phyloP scores from a whole-genome alignment of 1,140 invertebrate genomes.

The Cyrtorhinus lividipennis region DNA sequence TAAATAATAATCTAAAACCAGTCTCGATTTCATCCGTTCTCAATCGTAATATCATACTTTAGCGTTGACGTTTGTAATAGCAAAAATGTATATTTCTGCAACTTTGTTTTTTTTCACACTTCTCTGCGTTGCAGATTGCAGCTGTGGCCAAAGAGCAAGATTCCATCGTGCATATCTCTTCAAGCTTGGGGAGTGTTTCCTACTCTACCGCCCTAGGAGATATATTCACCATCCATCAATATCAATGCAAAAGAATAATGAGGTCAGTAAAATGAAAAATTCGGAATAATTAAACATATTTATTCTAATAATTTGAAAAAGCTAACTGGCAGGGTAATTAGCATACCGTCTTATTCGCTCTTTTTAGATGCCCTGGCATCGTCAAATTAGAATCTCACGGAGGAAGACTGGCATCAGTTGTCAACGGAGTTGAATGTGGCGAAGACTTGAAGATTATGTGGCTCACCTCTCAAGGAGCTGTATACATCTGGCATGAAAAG shows the following conservation, averaged over 20 bases:
- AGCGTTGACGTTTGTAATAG: too few relatives aligned
- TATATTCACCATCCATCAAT: slow-evolving; percentile 54
- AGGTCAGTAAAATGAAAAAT: too few relatives aligned
- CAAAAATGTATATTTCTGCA: too few relatives aligned
- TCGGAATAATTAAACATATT: too few relatives aligned
- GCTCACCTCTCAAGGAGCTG: slow-evolving; percentile 41
- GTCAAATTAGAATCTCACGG: slow-evolving; percentile 35
- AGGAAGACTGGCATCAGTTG: slow-evolving; percentile 35
- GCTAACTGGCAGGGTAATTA: slow-evolving; percentile 46
- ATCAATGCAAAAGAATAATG: slow-evolving; percentile 46
- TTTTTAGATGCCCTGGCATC: slow-evolving; percentile 33
- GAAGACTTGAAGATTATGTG: slow-evolving; percentile 41
- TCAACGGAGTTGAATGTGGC: slow-evolving; percentile 27
- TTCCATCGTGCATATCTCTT: slow-evolving; percentile 32
- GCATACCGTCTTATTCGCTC: slow-evolving; percentile 15
- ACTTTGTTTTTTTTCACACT: too few relatives aligned
- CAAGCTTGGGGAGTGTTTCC: slow-evolving; percentile 51
- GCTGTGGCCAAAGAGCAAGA: not conserved
- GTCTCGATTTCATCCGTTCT: too few relatives aligned
- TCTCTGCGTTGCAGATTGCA: not conserved
- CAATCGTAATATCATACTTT: too few relatives aligned
- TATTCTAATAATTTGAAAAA: too few relatives aligned
- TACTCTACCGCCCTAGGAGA: slow-evolving; percentile 47
- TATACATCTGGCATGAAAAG: slow-evolving; percentile 47
- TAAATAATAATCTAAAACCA: too few relatives aligned